Evolutionary conservation across 2,888 invertebrate species (phyloP), one percentile per base, ranked within the genome.

Genomic region (Luperina testacea): DNA sequence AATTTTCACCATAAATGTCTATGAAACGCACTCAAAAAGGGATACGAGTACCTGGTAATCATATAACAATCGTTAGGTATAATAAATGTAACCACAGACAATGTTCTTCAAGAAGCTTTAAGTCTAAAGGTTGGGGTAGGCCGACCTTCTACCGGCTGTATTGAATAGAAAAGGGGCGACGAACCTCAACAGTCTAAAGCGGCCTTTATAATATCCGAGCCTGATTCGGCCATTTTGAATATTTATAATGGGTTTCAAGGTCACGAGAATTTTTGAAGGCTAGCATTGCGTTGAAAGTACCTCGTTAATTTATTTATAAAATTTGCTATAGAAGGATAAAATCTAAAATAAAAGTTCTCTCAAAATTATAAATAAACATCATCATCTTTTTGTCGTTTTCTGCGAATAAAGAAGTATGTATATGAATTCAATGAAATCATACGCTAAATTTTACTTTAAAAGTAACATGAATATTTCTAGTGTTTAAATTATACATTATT

Each of bases 181-280:
- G 17, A 72, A 75, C 75, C 53, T 63, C 27, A 75, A 53, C 74
- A 48, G 63, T 69, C 63, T 68, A 32, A 48, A 53, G 27, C 71
- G 15, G n/a, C 70, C 45, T 64, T 68, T 65, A 57, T 63, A 65
- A 63, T 71, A 68, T 74, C 48, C 51, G 38, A 57, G 17, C 27
- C n/a, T 65, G 57, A 70, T 75, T 72, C 70, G 48, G 20, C 70
- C 51, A 75, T 77, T 80, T 63, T 51, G 27, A 83, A 75, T 72
- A 83, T 75, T 77, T 80, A 80, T 82, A 45, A 57, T 77, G 9
- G 80, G 20, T 32, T 61, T 45, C 15, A 61, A 32, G 53, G 48
- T 51, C 65, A 38, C 13, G 45, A 38, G 17, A 9, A 48, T n/a
- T n/a, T 63, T 53, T 63, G 17, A 45, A 71, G 45, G 42, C 65